These are phyloP conservation scores for Carduelis carduelis DNA, from an alignment of 2,797 vertebrate species.

Conservation along the genomic window DNA sequence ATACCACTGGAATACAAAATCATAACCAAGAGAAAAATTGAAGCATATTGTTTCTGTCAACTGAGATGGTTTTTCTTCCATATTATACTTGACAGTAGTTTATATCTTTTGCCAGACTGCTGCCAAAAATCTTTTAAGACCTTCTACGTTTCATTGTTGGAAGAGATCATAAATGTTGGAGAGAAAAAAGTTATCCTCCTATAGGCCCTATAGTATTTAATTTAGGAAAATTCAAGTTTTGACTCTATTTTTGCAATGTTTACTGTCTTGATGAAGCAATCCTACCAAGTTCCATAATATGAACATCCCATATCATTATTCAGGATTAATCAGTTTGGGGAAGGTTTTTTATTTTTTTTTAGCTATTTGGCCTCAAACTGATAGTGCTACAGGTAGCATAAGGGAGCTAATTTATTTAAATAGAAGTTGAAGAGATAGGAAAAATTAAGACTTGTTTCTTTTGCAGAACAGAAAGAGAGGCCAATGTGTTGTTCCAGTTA, in stretches of 20 bases:
- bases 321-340: background rate
- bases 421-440: background rate
- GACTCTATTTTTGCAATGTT: background rate
- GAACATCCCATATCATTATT: background rate
- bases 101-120: background rate
- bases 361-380: background rate
- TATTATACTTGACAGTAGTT: background rate
- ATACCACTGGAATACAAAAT: background rate
- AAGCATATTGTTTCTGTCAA: conserved; percentile 1
- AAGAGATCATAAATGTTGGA: background rate
- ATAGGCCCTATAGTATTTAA: background rate
- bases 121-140: background rate
- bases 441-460: background rate
- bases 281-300: background rate
- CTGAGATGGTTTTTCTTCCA: background rate
- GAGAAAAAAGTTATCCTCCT: background rate
- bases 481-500: background rate
- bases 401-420: background rate
- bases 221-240: background rate
- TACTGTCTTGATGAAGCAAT: background rate
- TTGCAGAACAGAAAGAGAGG: background rate
- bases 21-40: background rate
- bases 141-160: background rate
- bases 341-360: background rate
- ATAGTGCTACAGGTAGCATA: background rate